These are phyloP conservation scores for Euphysa ruthae DNA, from an alignment of 30 jellyfish, hydroid and myxozoan species.

Conservation along the genomic window DNA sequence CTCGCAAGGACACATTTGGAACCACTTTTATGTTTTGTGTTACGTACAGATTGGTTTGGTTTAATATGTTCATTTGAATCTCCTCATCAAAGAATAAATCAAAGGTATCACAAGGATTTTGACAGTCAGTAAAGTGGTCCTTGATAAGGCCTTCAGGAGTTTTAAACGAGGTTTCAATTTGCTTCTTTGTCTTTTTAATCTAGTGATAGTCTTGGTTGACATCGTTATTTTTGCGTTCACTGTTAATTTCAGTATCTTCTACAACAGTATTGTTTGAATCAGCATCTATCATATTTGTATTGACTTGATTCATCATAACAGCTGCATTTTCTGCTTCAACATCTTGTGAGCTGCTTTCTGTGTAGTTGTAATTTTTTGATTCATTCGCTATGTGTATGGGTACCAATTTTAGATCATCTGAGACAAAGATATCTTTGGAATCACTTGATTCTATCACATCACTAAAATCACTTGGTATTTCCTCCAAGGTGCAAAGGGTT, in stretches of 20 bases:
- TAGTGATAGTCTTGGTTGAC: conserved; percentile 15
- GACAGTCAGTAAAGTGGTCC: too few species aligned
- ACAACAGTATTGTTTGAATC: too few species aligned
- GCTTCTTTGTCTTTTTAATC: conserved; percentile 7
- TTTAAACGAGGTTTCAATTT: too few species aligned
- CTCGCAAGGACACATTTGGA: not conserved
- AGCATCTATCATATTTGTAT: too few species aligned
- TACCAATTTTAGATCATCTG: not conserved
- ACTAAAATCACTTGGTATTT: not conserved
- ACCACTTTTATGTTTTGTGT: conserved; percentile 6
- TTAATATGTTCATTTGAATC: not conserved
- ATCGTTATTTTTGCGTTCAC: conserved; percentile 1
- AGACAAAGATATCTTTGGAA: not conserved
- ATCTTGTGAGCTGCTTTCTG: not conserved
- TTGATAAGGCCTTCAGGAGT: too few species aligned
- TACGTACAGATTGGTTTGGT: conserved; percentile 19
- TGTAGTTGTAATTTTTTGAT: not conserved
- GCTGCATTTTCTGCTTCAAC: too few species aligned
- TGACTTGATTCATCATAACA: too few species aligned
- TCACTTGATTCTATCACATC: not conserved
- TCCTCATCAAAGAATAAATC: conserved; percentile 4
- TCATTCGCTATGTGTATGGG: not conserved
- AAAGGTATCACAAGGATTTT: too few species aligned
- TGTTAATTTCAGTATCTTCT: too few species aligned
- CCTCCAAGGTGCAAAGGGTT: not conserved